Base-by-base conservation (phyloP, 2,113 vertebrate genomes). In the Oxyruncus cristatus region DNA sequence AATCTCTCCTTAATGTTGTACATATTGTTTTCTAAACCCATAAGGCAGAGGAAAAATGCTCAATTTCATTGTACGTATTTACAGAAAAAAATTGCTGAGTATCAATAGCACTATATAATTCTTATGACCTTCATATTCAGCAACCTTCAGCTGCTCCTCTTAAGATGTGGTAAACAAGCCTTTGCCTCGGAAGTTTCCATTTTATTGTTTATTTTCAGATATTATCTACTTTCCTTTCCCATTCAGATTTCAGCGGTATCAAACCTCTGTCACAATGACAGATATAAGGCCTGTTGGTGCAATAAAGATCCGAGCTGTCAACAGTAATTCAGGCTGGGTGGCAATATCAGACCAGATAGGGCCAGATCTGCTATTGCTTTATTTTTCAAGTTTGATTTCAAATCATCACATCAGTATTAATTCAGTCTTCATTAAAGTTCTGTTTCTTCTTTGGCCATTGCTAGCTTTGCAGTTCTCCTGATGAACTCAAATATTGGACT, bases 201-300 rank as follows among this genome's bases (percentile, higher is more conserved):
- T 59, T 89, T 27, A 32, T 87, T 61, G 37, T 73, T 93, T 95
- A 59, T 94, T 91, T 95, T 95, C 58, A 85, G 74, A 89, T 68
- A 78, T 12, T 3, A 79, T 95, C 75, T 91, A 52, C n/a, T 80
- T 56, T 71, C 52, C 46, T 88, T 79, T 39, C 28, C 32, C 58
- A 50, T 78, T 62, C 56, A 72, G 68, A 77, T 77, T 88, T 82
- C 76, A 96, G 53, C 56, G 56, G 52, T 76, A 81, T 79, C 62
- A 94, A 63, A 88, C 73, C 62, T 83, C 75, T 91, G 88, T 88
- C 80, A 91, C n/a, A 62, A 20, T 28, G 62, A 89, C 87, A 92
- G 77, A 67, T 88, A 79, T 93, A 59, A 85, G 41, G 46, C 46
- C 35, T 80, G 59, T 37, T 73, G 55, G 42, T 87, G 37, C 49